These are phyloP conservation scores for Cecidostiba fungosa DNA, from an alignment of 2,888 invertebrate genomes.

Conservation along the genomic window DNA sequence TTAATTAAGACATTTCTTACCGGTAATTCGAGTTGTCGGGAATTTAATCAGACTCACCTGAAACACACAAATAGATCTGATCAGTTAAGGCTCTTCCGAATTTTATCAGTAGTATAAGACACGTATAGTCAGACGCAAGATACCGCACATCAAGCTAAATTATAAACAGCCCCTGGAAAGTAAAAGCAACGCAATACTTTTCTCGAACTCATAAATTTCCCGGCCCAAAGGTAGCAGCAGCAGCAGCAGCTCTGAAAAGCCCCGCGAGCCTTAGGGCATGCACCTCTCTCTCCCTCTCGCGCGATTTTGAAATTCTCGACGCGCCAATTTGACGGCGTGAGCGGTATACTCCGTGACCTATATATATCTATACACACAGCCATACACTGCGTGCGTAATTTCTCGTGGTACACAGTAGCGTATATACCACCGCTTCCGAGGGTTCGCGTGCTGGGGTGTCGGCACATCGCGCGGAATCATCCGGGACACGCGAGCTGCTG, in stretches of 20 bases:
- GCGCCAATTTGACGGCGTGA: conserved; percentile 11
- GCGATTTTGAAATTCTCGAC: conserved; percentile 15
- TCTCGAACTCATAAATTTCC: conserved; percentile 1
- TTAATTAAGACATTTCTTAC: not conserved
- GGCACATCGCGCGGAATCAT: conserved; percentile 34
- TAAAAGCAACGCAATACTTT: not conserved
- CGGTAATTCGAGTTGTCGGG: not conserved
- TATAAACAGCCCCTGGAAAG: not conserved
- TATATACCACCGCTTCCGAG: not conserved
- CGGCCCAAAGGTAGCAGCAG: not conserved
- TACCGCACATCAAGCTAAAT: not conserved
- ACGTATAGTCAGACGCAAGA: not conserved
- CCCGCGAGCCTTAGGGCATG: not conserved
- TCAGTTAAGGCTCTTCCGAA: not conserved
- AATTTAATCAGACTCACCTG: not conserved
- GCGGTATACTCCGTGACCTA: not conserved
- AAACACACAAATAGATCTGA: not conserved
- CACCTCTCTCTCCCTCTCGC: not conserved
- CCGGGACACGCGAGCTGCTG: conserved; percentile 44
- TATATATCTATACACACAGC: not conserved
- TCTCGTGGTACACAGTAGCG: not conserved
- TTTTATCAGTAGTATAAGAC: not conserved
- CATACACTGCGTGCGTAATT: not conserved
- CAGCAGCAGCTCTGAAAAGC: not conserved
- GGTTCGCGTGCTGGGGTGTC: conserved; percentile 30